Percentiles rank a stretch among this genome's conserved stretches.
Evolutionary conservation across 2,797 vertebrate genomes (phyloP).

Genomic region (Carduelis carduelis): DNA sequence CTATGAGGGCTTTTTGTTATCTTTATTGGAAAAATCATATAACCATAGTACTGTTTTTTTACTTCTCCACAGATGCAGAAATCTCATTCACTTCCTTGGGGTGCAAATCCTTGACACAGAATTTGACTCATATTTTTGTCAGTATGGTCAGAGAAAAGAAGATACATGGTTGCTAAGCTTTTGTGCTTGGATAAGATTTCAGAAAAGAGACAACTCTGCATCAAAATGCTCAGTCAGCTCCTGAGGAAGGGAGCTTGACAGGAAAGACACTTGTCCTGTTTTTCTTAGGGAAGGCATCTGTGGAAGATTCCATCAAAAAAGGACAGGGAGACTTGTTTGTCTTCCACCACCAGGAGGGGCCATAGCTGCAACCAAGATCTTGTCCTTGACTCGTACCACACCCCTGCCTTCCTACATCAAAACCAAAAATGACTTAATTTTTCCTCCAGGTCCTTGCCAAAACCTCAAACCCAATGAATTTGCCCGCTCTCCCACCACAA

Average conservation of each 20-base stretch:
- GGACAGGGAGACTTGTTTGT: neutral
- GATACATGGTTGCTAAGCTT: neutral
- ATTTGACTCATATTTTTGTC: neutral
- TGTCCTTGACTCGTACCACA: slow-evolving; percentile 64
- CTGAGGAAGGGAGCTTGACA: neutral
- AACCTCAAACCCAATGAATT: neutral
- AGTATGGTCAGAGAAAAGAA: neutral
- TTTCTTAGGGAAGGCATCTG: neutral
- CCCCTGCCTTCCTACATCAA: slow-evolving; percentile 49
- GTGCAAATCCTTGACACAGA: neutral
- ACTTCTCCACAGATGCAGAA: neutral
- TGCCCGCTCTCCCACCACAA: neutral
- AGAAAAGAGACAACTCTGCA: neutral
- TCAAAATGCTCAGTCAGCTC: slow-evolving; percentile 25
- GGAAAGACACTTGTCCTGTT: neutral
- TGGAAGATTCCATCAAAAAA: neutral
- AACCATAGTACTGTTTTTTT: neutral
- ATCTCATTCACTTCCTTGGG: neutral
- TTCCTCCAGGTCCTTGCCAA: neutral
- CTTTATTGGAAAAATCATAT: neutral
- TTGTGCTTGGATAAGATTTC: slow-evolving; percentile 2
- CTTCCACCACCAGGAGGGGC: slow-evolving; percentile 77
- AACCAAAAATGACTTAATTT: slow-evolving; percentile 58
- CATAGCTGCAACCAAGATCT: slow-evolving; percentile 71
- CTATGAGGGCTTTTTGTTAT: neutral